Evolutionary conservation across 2,797 vertebrate genomes (phyloP).

Genomic region (Potorous gilbertii): DNA sequence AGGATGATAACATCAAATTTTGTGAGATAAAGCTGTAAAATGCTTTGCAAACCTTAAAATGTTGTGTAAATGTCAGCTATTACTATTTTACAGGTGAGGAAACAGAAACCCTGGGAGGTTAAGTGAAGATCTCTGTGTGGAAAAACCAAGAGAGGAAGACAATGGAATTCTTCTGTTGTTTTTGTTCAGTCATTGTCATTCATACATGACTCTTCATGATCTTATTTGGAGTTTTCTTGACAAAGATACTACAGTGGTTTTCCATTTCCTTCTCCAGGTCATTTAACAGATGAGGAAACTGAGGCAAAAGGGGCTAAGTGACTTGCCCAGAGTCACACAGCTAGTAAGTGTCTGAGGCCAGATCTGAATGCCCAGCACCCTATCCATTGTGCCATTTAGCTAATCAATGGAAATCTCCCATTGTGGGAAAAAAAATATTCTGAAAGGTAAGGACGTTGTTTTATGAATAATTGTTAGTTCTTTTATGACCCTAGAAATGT

Average conservation of each 20-base stretch:
- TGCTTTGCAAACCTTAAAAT: slow-evolving; percentile 29
- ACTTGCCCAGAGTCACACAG: too few relatives aligned
- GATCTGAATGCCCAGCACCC: too few relatives aligned
- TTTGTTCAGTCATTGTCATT: too few relatives aligned
- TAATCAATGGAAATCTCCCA: too few relatives aligned
- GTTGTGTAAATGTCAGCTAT: not conserved
- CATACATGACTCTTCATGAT: not conserved
- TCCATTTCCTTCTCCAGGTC: too few relatives aligned
- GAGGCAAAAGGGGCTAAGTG: too few relatives aligned
- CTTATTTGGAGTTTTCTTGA: not conserved
- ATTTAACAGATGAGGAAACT: too few relatives aligned
- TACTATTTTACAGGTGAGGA: too few relatives aligned
- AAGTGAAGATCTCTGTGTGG: not conserved
- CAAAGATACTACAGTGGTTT: not conserved
- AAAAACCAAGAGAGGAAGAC: not conserved
- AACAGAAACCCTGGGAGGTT: too few relatives aligned
- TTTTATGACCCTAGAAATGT: not conserved
- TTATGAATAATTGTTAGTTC: not conserved
- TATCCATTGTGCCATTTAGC: too few relatives aligned
- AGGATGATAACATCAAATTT: not conserved
- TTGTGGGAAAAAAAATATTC: not conserved
- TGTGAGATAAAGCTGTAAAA: slow-evolving; percentile 7
- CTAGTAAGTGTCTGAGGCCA: too few relatives aligned
- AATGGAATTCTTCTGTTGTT: not conserved
- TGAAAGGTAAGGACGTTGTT: not conserved